Evolutionary conservation across 2,797 vertebrate species (phyloP), one percentile per base, ranked within the genome.

Genomic region (Macropodus opercularis): DNA sequence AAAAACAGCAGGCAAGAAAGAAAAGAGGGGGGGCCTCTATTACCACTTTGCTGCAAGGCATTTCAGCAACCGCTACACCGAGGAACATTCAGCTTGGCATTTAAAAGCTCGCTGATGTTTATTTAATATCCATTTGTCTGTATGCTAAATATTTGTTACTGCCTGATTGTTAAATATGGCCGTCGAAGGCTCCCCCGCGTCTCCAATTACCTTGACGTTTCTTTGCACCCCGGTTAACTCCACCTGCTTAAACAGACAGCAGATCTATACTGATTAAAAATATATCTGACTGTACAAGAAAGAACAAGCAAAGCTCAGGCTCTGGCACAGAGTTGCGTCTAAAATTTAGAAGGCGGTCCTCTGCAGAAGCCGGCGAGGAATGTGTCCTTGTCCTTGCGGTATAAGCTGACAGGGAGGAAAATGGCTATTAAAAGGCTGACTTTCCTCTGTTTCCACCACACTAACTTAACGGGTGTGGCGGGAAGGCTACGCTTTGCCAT

Each of bases 361-460:
- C 19, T 38, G 34, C 14, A 4, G 60, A 26, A 42, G 42, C 24
- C 26, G 1, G 43, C 7, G 31, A 58, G 48, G 44, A 43, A 64
- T 8, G 51, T 38, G 71, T 75, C 72, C 63, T 81, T 69, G 77
- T 85, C 80, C 77, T 87, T 84, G 71, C 69, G 27, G 64, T 70
- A 50, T 67, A 42, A 72, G 75, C 65, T 82, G 72, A 81, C 74
- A 54, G 64, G 44, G 62, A 77, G 57, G 80, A 77, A 86, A 84
- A 80, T 50, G 56, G 55, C 58, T 66, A 49, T 83, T 78, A 66
- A 52, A 40, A 63, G 40, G 31, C 39, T 21, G 52, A 44, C 60
- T 69, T 68, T 54, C 58, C 63, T 40, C 47, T 51, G 27, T 60
- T 71, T 80, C 70, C 66, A 59, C 47, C 51, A 51, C 57, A 67